phyloP scores from a whole-genome alignment of 2,797 vertebrate species.

The Fratercula arctica region DNA sequence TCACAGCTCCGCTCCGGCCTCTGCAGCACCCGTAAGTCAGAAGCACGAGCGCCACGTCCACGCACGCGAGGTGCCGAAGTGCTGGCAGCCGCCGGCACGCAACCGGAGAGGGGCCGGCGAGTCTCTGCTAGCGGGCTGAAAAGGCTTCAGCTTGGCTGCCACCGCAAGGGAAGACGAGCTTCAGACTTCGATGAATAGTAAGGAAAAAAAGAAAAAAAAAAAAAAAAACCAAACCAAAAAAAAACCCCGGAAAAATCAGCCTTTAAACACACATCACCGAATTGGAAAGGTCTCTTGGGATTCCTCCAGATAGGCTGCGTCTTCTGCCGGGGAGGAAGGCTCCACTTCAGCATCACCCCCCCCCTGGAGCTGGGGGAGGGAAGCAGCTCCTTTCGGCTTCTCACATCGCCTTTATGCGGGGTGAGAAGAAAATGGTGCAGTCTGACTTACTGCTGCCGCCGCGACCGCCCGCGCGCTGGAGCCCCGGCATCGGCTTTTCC shows the following conservation, averaged over 20 bases:
- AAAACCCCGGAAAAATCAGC: constrained; percentile 8
- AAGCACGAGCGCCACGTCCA: neutral
- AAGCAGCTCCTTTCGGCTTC: constrained; percentile 53
- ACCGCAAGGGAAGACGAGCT: constrained; percentile 48
- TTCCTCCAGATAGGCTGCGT: constrained; percentile 70
- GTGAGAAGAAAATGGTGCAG: constrained; percentile 83
- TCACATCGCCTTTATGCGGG: constrained; percentile 68
- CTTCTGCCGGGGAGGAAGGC: constrained; percentile 76
- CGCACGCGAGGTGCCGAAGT: neutral
- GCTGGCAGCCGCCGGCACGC: neutral
- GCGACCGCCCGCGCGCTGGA: constrained; percentile 59
- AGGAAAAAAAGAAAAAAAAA: rapidly evolving
- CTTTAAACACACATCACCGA: constrained; percentile 62
- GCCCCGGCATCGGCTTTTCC: constrained; percentile 29
- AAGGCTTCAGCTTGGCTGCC: constrained; percentile 53
- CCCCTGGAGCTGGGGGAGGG: constrained; percentile 33
- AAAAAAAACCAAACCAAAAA: too few species aligned
- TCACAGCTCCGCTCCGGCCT: constrained; percentile 69
- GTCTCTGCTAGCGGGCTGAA: constrained; percentile 53
- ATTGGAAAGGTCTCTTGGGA: constrained; percentile 69
- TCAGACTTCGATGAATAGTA: constrained; percentile 52
- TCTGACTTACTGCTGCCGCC: constrained; percentile 75
- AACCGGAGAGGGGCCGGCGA: neutral
- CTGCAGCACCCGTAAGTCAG: constrained; percentile 68
- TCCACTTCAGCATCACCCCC: constrained; percentile 68